A percentile compares a stretch with the other conserved stretches of the same genome.
These are phyloP conservation scores for Cydia strobilella DNA, from an alignment of 1,140 invertebrate species.

Conservation along the genomic window DNA sequence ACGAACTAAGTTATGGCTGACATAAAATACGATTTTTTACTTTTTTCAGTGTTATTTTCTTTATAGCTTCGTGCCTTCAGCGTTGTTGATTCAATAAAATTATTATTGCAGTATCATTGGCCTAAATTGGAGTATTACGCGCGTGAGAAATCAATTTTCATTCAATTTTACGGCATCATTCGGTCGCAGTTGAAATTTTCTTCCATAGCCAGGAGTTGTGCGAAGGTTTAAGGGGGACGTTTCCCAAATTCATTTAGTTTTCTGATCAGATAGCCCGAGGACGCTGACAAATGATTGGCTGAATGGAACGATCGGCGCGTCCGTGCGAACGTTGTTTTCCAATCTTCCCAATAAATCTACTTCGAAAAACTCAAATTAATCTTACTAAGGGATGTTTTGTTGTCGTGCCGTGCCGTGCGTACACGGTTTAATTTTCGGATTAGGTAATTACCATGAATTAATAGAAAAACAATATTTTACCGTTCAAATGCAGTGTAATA, in stretches of 20 bases:
- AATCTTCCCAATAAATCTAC: constrained; percentile 48
- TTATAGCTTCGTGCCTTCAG: neutral
- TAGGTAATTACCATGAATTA: neutral
- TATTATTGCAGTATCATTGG: constrained; percentile 32
- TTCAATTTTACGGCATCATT: constrained; percentile 28
- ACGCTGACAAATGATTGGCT: constrained; percentile 53
- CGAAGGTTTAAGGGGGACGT: constrained; percentile 20
- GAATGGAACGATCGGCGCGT: constrained; percentile 44
- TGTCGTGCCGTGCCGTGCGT: constrained; percentile 35
- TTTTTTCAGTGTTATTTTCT: neutral
- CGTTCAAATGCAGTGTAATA: neutral
- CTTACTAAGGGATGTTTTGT: constrained; percentile 48
- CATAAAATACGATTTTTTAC: constrained; percentile 22
- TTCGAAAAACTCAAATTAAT: constrained; percentile 57
- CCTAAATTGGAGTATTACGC: constrained; percentile 19
- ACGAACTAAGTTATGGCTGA: constrained; percentile 20
- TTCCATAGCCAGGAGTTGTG: neutral
- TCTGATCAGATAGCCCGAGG: constrained; percentile 48
- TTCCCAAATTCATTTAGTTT: constrained; percentile 53
- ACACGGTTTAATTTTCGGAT: neutral
- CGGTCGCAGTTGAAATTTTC: constrained; percentile 12
- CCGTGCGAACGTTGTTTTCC: constrained; percentile 44
- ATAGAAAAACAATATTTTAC: neutral
- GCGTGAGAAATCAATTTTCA: constrained; percentile 29
- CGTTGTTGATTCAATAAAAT: constrained; percentile 5